A percentile compares a stretch with the other conserved stretches of the same genome.
Conservation (phyloP, 2,113 vertebrate species). For the Alces alces region DNA sequence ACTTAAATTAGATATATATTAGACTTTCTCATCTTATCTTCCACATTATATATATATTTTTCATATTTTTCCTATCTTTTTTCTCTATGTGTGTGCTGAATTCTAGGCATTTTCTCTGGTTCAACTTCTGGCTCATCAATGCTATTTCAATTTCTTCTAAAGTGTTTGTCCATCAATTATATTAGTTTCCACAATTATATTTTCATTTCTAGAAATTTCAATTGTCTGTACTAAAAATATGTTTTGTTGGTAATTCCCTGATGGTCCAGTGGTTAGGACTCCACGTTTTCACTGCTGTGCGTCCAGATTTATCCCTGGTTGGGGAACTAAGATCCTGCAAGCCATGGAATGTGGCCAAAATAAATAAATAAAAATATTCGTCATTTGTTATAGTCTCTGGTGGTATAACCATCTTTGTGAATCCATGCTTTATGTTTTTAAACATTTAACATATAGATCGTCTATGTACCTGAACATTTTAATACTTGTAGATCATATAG, state of each 20-base stretch:
- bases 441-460: not conserved
- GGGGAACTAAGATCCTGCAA: not conserved
- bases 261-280: not conserved
- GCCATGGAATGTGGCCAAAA: not conserved
- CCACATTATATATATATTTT: not conserved
- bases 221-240: not conserved
- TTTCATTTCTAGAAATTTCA: not conserved
- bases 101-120: not conserved
- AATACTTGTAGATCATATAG: not conserved
- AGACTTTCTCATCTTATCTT: not conserved
- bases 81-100: not conserved
- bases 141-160: not conserved
- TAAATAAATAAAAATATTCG: not conserved
- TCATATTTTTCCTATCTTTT: not conserved
- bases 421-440: not conserved
- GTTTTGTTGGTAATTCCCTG: not conserved
- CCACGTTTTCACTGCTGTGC: fast-evolving
- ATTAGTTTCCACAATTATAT: not conserved
- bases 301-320: not conserved
- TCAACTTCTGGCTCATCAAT: not conserved
- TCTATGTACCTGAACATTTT: not conserved
- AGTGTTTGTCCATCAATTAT: not conserved
- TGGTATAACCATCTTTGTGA: not conserved
- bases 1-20: not conserved
- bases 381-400: not conserved